Conservation (phyloP, 2,888 invertebrate genomes). For the Adineta ricciae region DNA sequence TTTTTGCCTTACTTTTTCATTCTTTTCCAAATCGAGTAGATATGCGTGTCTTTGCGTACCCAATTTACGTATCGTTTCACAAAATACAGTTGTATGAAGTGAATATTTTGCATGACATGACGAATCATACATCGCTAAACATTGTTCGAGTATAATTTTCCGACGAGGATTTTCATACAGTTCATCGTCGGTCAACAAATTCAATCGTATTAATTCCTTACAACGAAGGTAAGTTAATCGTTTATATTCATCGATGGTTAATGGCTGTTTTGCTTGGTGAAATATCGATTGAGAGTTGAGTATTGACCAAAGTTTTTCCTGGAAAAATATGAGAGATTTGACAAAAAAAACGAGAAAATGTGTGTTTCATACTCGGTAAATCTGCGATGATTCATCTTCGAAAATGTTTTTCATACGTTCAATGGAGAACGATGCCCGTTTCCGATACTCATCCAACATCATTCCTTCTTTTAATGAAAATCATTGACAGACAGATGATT, state of each 20-base stretch:
- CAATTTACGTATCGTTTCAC: conserved; percentile 49
- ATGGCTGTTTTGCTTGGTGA: not conserved
- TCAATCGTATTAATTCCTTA: conserved; percentile 55
- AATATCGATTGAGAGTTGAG: not conserved
- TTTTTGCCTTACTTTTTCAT: conserved; percentile 51
- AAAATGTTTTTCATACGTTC: not conserved
- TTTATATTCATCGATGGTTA: not conserved
- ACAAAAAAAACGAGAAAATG: not conserved
- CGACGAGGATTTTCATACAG: conserved; percentile 46
- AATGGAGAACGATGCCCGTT: not conserved
- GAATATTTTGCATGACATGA: conserved; percentile 45
- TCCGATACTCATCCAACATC: not conserved
- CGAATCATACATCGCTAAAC: conserved; percentile 49
- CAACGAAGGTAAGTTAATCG: conserved; percentile 53
- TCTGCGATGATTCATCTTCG: not conserved
- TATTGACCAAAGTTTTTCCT: not conserved
- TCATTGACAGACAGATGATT: not conserved
- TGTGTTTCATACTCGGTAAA: not conserved
- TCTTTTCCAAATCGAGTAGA: conserved; percentile 42
- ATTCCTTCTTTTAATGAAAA: not conserved
- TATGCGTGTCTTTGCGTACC: conserved; percentile 53
- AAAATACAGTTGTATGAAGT: conserved; percentile 52
- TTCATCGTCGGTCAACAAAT: conserved; percentile 56
- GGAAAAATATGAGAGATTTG: not conserved
- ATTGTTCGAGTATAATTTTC: conserved; percentile 42